Percentiles rank a stretch among this genome's conserved stretches.
Evolutionary conservation across 2,113 vertebrate species (phyloP).

Genomic region (Clarias batrachus): DNA sequence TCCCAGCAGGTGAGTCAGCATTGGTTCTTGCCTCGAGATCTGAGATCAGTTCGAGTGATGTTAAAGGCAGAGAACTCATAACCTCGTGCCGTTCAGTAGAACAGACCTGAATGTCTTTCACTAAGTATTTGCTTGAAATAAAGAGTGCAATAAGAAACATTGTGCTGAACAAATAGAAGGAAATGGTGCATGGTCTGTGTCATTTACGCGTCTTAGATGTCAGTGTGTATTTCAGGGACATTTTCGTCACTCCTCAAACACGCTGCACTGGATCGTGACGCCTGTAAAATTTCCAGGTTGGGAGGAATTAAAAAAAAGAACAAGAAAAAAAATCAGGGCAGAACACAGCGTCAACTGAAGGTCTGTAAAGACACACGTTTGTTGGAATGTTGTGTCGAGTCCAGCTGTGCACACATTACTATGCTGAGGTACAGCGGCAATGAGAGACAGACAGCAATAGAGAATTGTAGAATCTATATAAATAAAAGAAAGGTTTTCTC

Average conservation of each 20-base stretch:
- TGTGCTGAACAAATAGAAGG: background rate
- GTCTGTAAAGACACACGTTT: constrained; percentile 68
- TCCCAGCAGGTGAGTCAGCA: background rate
- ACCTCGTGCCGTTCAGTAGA: background rate
- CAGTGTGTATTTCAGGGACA: constrained; percentile 17
- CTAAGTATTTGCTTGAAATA: background rate
- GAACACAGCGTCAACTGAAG: constrained; percentile 64
- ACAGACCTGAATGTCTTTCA: background rate
- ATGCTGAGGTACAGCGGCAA: constrained; percentile 1
- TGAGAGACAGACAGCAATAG: background rate
- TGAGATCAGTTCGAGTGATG: background rate
- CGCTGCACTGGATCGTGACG: constrained; percentile 27
- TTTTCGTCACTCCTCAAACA: constrained; percentile 49
- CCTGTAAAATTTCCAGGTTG: constrained; percentile 67
- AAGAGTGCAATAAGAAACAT: background rate
- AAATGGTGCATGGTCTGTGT: background rate
- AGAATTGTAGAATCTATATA: background rate
- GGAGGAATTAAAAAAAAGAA: constrained; percentile 63
- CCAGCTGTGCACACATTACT: constrained; percentile 75
- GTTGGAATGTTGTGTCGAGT: constrained; percentile 64
- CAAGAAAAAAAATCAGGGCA: constrained; percentile 39
- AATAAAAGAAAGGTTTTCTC: too few species aligned
- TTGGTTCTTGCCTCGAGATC: background rate
- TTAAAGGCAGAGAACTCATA: background rate
- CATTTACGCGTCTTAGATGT: background rate